Evolutionary conservation across 2,888 invertebrate genomes (phyloP), one percentile per base, ranked within the genome.

Genomic region (Molorchus minor): DNA sequence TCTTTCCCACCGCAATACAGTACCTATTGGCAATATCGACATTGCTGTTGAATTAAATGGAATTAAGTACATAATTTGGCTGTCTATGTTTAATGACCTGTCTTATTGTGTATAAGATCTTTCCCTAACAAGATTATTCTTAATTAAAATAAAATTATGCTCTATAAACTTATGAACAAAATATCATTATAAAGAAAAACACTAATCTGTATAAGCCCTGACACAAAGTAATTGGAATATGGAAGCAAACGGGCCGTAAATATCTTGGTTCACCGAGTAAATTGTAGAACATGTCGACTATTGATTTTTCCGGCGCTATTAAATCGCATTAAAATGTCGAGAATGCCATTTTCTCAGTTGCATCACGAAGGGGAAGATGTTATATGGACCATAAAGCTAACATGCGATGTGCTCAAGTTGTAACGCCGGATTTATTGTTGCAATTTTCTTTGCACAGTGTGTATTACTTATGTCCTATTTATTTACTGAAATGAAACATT

Each of bases 391-490:
- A 76, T 77, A 78, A 78, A 78, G 68, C 73, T 72, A 73, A 74
- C 75, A 71, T 72, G 72, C 70, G 70, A 65, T 72, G 72, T 71
- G 74, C 71, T 69, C 75, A 69, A 73, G 75, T 75, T 75, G 75
- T 75, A 76, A 73, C 70, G 69, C 69, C 73, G 74, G 76, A 78
- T 79, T 79, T 79, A 78, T 78, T 76, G 77, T 77, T 74, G 76
- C 77, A 79, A 79, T 78, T 78, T 77, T 75, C 75, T 75, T 58
- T 56, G 56, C 58, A 52, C 60, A 61, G 56, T 58, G 56, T 61
- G 61, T 64, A 64, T 56, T 61, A 58, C 54, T 58, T 56, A 58
- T 58, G 41, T 53, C n/a, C 17, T 56, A 41, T 56, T 47, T 30
- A 36, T 30, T 41, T 47, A 35, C 29, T n/a, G n/a, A n/a, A n/a